Conservation (phyloP, 2,888 invertebrate genomes). For the Cryptus viduatorius region DNA sequence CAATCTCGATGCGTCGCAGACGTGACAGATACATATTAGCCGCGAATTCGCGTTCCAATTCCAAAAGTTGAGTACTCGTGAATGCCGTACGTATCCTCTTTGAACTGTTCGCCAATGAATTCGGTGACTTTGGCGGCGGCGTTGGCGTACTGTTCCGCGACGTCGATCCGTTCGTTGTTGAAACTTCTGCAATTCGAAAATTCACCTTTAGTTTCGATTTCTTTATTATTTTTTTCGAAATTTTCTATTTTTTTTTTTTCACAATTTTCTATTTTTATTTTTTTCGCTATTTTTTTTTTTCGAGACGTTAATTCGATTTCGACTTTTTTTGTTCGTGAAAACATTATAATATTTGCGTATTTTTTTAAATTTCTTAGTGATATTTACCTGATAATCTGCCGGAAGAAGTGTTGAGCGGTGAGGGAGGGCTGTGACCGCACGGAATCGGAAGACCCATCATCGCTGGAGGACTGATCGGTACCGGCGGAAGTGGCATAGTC, state of each 20-base stretch:
- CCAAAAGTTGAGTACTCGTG: slow-evolving; percentile 94
- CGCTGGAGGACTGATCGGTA: slow-evolving; percentile 75
- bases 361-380: too few species aligned
- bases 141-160: slow-evolving; percentile 83
- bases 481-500: slow-evolving; percentile 71
- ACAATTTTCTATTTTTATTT: too few species aligned
- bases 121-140: slow-evolving; percentile 85
- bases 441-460: slow-evolving; percentile 72
- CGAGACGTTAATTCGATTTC: background rate
- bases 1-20: slow-evolving; percentile 96
- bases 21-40: slow-evolving; percentile 96
- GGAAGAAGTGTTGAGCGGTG: slow-evolving; percentile 75
- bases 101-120: slow-evolving; percentile 87
- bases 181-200: slow-evolving; percentile 76
- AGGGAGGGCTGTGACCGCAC: slow-evolving; percentile 78
- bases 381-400: slow-evolving; percentile 78
- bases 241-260: background rate
- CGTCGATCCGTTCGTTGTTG: slow-evolving; percentile 84
- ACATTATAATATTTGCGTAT: too few species aligned
- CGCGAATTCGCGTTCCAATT: slow-evolving; percentile 92
- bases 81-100: slow-evolving; percentile 97
- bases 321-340: too few species aligned
- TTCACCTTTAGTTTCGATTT: background rate
- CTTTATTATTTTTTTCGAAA: background rate
- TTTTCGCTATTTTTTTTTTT: background rate